A percentile compares a stretch with the other conserved stretches of the same genome.
These are phyloP conservation scores for Lamellibrachia columna DNA, from an alignment of 2,888 invertebrate species.

Conservation along the genomic window DNA sequence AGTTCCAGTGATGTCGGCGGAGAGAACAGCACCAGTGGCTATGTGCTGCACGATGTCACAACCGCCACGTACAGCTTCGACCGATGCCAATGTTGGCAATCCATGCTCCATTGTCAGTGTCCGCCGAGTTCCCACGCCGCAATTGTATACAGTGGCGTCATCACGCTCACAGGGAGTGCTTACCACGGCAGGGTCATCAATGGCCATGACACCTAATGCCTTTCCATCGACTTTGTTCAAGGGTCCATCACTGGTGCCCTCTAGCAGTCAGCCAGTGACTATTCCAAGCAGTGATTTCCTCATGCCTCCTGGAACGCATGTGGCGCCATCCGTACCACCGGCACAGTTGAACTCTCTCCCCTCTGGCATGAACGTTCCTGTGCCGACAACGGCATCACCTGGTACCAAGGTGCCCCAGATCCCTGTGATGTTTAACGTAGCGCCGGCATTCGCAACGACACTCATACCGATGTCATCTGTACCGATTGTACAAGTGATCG, in stretches of 20 bases:
- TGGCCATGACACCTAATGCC: constrained; percentile 17
- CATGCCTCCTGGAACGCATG: not conserved
- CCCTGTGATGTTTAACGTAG: constrained; percentile 30
- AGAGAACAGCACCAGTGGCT: not conserved
- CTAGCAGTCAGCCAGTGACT: not conserved
- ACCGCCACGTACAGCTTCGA: not conserved
- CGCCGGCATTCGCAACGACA: constrained; percentile 25
- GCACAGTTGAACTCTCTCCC: not conserved
- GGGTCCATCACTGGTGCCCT: not conserved
- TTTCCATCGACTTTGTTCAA: not conserved
- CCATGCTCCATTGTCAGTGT: not conserved
- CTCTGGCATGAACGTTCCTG: not conserved
- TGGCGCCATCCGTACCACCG: not conserved
- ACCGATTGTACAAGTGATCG: constrained; percentile 57
- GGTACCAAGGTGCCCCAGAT: constrained; percentile 6
- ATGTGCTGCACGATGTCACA: not conserved
- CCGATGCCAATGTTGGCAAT: not conserved
- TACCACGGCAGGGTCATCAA: constrained; percentile 17
- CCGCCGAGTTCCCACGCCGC: not conserved
- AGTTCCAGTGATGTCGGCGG: not conserved
- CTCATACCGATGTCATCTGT: constrained; percentile 35
- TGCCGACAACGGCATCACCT: not conserved
- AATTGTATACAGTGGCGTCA: not conserved
- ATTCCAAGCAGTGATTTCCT: not conserved
- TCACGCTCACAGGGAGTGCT: constrained; percentile 22